These are phyloP conservation scores for Drosophila meridionalis DNA, from an alignment of 2,888 invertebrate species.

Conservation along the genomic window DNA sequence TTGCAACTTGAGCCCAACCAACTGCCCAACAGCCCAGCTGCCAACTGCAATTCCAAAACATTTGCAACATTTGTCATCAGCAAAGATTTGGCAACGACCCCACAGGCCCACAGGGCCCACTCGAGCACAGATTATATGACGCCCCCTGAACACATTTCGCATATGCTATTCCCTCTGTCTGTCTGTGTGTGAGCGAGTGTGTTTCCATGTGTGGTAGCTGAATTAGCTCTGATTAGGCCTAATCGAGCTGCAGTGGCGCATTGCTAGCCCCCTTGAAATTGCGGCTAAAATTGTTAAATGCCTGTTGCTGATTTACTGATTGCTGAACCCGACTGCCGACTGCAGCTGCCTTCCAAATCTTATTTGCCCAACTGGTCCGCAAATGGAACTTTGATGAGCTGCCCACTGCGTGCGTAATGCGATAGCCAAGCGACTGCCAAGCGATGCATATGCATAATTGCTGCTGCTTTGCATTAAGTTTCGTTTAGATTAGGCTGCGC, in stretches of 20 bases:
- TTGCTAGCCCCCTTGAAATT: constrained; percentile 5
- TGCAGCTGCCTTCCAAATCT: constrained; percentile 24
- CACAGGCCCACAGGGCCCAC: neutral
- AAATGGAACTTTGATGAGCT: constrained; percentile 33
- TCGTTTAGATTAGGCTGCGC: neutral
- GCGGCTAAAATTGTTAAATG: constrained; percentile 35
- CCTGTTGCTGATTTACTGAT: constrained; percentile 45
- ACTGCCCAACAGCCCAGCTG: constrained; percentile 11
- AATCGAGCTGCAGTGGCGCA: constrained; percentile 56
- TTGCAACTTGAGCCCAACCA: constrained; percentile 13
- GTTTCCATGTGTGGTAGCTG: constrained; percentile 25
- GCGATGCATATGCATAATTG: neutral
- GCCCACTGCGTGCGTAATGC: constrained; percentile 16
- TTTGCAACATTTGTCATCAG: constrained; percentile 68
- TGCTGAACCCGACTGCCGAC: constrained; percentile 15
- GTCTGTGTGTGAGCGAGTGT: constrained; percentile 14
- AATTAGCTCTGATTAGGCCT: constrained; percentile 69
- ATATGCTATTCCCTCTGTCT: constrained; percentile 58
- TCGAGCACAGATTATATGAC: constrained; percentile 61
- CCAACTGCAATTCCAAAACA: constrained; percentile 35
- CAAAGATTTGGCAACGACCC: constrained; percentile 39
- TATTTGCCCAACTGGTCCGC: constrained; percentile 29
- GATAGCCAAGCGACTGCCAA: neutral
- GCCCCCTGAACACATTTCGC: constrained; percentile 24
- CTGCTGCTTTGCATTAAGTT: constrained; percentile 3